Base-by-base conservation (phyloP, 2,113 vertebrate genomes). In the Etheostoma cragini region DNA sequence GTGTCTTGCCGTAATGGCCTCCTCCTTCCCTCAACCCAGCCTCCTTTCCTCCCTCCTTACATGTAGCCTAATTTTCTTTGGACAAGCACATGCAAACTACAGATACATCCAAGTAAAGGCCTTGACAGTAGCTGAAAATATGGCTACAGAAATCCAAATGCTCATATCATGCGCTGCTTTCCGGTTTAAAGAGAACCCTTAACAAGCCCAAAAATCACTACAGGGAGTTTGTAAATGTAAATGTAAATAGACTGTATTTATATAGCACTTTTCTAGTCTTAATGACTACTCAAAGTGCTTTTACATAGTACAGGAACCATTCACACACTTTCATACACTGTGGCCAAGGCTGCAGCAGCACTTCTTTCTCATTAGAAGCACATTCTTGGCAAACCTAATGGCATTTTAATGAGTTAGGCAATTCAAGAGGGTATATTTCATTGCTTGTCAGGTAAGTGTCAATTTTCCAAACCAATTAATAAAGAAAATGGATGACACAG, bases 371-470 rank as follows among this genome's bases (percentile, higher is more conserved):
- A 85, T 83, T 80, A 79, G n/a, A 58, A 64, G 38, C 49, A 84
- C 68, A 61, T 76, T 82, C 56, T 80, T 76, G 72, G 45, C 66
- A 72, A 66, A 72, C n/a, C 16, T 76, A 70, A 89, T 78, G 67
- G 69, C 42, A 63, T 68, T 88, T 91, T 89, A 90, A 88, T 86
- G 76, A 78, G 76, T 61, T 73, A n/a, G 52, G 67, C 15, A 52
- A 63, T 82, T 69, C 45, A 81, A 65, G 11, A 81, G 33, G 33
- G 57, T 10, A 26, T 33, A 38, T 67, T 64, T 62, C 46, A 78
- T 78, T 75, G 38, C 77, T 82, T 80, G 50, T 62, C 63, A 17
- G 66, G 56, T 82, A 49, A 66, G 17, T 62, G 80, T 79, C 46
- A 76, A 26, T 86, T 77, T 78, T 61, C 76, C 33, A 14, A 3